Base-by-base conservation (phyloP, 2,113 vertebrate genomes). In the Thamnophis sirtalis region DNA sequence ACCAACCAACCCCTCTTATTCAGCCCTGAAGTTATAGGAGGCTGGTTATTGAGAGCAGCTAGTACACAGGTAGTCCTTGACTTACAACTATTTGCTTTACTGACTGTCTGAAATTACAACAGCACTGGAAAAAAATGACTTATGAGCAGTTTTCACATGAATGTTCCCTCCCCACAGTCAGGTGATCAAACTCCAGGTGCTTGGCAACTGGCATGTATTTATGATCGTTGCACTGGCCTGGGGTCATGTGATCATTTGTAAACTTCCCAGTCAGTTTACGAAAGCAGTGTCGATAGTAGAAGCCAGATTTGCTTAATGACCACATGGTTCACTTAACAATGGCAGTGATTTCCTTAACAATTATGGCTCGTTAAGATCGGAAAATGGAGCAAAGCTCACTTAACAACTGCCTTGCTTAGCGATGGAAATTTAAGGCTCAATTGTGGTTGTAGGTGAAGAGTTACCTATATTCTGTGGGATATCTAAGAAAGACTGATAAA, bases 1-100 rank as follows among this genome's bases (percentile, higher is more conserved):
- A 90, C 85, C 93, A 54, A 55, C 3, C 95, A 95, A 95, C 92
- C 85, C 91, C 26, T 0, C 3, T 93, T 96, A 94, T 94, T 95
- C 26, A 60, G 92, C 50, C 89, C 92, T 5, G 0, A 51, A 56
- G 26, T 43, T 1, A 1, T 92, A 95, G 94, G 94, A 73, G 0
- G 0, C 28, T 17, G 73, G 50, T 92, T n/a, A 48, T 21, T 22
- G 87, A 49, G 8, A 93, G 92, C 0, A 80, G 0, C 3, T 91
- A n/a, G 91, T 95, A 50, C 33, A 68, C 28, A 68, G 63, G 28
- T 68, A 68, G 63, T 33, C n/a, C 63, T 33, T 68, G n/a, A 68
- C 28, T 33, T 68, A 68, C 28, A 33, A 15, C 28, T 13, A 68
- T 68, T 68, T 68, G 28, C n/a, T 68, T 68, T 43, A 43, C 6